Conservation (phyloP, 2,888 invertebrate genomes). For the Drosophila testacea region DNA sequence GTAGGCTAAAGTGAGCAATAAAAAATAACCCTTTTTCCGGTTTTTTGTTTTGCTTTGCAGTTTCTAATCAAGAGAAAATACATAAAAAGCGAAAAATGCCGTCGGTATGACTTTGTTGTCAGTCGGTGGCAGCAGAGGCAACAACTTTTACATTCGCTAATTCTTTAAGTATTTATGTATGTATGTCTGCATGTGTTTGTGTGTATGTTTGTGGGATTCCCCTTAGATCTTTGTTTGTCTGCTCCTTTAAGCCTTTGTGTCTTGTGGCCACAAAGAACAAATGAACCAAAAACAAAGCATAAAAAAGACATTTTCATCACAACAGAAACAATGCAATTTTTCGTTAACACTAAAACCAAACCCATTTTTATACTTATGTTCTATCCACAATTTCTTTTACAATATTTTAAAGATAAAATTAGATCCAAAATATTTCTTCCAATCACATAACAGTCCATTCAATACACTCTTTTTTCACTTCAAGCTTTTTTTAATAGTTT, state of each 20-base stretch:
- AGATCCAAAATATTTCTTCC: too few species aligned
- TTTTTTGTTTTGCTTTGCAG: conserved; percentile 81
- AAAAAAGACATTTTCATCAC: too few species aligned
- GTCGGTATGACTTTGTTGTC: conserved; percentile 47
- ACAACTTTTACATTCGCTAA: conserved; percentile 39
- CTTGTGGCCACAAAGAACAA: background rate
- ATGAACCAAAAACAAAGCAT: too few species aligned
- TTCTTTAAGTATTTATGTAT: conserved; percentile 40
- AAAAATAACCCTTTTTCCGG: conserved; percentile 81
- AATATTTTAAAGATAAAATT: too few species aligned
- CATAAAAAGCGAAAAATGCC: conserved; percentile 62
- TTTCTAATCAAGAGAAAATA: conserved; percentile 79
- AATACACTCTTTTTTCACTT: too few species aligned
- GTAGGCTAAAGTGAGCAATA: conserved; percentile 66
- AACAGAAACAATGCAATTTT: too few species aligned
- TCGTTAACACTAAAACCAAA: too few species aligned
- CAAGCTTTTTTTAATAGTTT: too few species aligned
- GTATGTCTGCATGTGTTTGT: background rate
- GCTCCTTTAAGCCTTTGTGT: conserved; percentile 10
- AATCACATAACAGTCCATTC: too few species aligned
- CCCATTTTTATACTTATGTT: too few species aligned
- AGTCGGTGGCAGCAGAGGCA: conserved; percentile 10
- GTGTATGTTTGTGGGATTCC: conserved; percentile 15
- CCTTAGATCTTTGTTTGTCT: conserved; percentile 9
- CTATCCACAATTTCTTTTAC: too few species aligned